These are phyloP conservation scores for Emmelina monodactyla DNA, from an alignment of 2,888 invertebrate species.

Conservation along the genomic window DNA sequence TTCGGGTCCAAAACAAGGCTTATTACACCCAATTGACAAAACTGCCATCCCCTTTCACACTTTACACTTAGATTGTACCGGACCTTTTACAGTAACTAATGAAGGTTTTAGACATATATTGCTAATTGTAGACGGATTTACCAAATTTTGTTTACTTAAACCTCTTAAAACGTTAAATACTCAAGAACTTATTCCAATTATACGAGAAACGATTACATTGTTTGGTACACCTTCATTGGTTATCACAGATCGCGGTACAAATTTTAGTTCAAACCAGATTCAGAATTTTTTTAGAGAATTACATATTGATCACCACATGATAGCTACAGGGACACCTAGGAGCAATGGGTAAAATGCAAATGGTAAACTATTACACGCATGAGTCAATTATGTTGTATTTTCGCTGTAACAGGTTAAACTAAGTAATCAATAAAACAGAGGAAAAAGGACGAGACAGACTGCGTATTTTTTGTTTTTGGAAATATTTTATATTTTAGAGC, in stretches of 20 bases:
- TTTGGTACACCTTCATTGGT: slow-evolving; percentile 11
- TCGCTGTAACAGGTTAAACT: no score
- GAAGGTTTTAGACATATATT: slow-evolving; percentile 19
- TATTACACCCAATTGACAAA: slow-evolving; percentile 15
- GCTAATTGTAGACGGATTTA: slow-evolving; percentile 20
- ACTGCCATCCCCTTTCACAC: slow-evolving; percentile 19
- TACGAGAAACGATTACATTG: slow-evolving; percentile 17
- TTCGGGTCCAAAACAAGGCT: slow-evolving; percentile 14
- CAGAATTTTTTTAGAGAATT: slow-evolving; percentile 7
- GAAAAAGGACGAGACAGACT: no score
- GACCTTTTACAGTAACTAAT: slow-evolving; percentile 15
- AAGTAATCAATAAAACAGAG: no score
- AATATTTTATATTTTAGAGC: no score
- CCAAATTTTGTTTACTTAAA: slow-evolving; percentile 21
- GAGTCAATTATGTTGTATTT: no score
- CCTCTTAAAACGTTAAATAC: slow-evolving; percentile 17
- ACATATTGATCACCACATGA: slow-evolving; percentile 12
- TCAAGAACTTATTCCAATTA: slow-evolving; percentile 14
- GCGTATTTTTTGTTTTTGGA: no score
- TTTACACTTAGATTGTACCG: slow-evolving; percentile 21
- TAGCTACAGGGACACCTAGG: slow-evolving; percentile 13
- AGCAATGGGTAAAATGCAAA: no score
- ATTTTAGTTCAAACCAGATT: slow-evolving; percentile 11
- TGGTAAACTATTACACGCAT: no score
- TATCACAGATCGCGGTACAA: slow-evolving; percentile 14